These are phyloP conservation scores for Myotis davidii DNA, from an alignment of 2,113 vertebrate genomes.

Conservation along the genomic window DNA sequence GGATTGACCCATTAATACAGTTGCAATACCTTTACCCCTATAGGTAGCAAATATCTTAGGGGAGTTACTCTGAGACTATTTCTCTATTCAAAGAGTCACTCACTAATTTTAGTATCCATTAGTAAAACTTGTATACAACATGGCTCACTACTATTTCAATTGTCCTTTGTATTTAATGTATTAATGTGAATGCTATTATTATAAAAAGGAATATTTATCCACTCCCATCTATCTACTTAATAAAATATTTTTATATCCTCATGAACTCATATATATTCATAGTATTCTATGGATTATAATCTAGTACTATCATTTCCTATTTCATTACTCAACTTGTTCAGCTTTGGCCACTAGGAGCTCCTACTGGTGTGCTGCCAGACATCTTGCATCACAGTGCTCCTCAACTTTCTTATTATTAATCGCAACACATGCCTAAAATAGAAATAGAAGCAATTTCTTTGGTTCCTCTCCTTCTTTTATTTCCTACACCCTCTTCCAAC, in stretches of 20 bases:
- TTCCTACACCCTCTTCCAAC: neutral
- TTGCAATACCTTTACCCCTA: neutral
- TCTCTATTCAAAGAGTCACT: neutral
- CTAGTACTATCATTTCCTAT: neutral
- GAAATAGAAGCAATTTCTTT: neutral
- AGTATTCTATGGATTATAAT: neutral
- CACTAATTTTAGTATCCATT: neutral
- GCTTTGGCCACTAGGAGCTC: neutral
- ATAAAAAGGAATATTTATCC: neutral
- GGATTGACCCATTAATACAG: neutral
- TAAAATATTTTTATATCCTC: neutral
- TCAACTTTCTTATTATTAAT: conserved; percentile 3
- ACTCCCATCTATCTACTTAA: neutral
- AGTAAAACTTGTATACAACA: neutral
- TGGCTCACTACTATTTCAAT: neutral
- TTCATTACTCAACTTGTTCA: neutral
- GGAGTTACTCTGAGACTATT: neutral
- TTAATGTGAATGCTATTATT: neutral
- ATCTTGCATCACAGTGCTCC: neutral
- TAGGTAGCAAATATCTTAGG: neutral
- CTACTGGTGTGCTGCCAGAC: neutral
- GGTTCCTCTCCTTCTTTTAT: neutral
- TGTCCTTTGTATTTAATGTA: neutral
- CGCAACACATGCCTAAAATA: neutral
- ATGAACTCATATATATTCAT: neutral